phyloP scores from a whole-genome alignment of 2,797 vertebrate genomes.

The Taenioides sp. region DNA sequence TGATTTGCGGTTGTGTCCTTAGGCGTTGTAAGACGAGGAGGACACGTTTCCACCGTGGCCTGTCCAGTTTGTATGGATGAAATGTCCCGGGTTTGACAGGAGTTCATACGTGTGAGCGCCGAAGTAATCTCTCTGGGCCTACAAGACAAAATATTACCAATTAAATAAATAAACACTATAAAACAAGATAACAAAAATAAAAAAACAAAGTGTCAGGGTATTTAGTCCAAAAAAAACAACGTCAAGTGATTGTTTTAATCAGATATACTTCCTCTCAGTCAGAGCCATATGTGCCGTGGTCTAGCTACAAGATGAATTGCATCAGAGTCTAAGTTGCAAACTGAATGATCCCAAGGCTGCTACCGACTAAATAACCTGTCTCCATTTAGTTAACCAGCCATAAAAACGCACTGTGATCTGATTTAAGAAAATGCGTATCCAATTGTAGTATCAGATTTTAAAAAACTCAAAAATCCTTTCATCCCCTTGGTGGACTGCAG shows the following conservation, averaged over 20 bases:
- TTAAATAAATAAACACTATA: background rate
- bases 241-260: background rate
- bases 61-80: conserved; percentile 97
- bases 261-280: background rate
- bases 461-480: too few species aligned
- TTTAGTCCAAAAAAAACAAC: background rate
- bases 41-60: conserved; percentile 91
- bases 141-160: background rate
- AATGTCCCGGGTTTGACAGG: conserved; percentile 83
- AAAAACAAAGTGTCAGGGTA: background rate
- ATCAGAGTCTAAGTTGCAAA: background rate
- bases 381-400: background rate
- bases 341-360: background rate
- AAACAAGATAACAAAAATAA: background rate
- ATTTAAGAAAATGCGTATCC: too few species aligned
- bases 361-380: background rate
- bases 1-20: conserved; percentile 21
- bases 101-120: conserved; percentile 96
- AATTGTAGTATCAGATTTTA: too few species aligned
- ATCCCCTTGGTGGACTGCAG: background rate
- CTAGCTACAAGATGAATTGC: background rate
- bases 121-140: conserved; percentile 98
- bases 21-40: conserved; percentile 93
- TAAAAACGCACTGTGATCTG: too few species aligned
- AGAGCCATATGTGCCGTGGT: background rate